Conservation (phyloP, 2,888 invertebrate genomes). For the Allygus modestus region DNA sequence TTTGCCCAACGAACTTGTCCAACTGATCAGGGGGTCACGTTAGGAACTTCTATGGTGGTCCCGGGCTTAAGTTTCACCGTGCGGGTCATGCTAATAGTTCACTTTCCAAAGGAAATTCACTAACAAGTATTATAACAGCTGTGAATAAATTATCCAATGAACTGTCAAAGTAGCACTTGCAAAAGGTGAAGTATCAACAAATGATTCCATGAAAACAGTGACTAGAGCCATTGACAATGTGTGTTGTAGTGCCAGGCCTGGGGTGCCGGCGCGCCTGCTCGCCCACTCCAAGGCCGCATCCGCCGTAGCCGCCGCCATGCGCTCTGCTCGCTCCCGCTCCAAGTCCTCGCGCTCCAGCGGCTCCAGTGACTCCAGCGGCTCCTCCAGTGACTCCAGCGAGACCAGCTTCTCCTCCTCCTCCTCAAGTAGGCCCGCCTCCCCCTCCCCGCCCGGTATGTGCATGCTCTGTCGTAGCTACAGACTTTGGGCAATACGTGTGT, state of each 20-base stretch:
- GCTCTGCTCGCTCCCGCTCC: conserved; percentile 67
- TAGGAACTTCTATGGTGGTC: no score
- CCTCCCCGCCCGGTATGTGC: conserved; percentile 67
- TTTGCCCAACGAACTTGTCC: no score
- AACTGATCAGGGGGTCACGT: no score
- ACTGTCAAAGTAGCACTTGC: no score
- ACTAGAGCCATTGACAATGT: no score
- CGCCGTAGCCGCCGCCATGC: conserved; percentile 67
- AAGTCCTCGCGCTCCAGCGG: conserved; percentile 68
- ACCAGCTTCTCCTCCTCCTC: conserved; percentile 79
- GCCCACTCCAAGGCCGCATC: conserved; percentile 67
- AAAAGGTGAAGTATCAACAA: no score
- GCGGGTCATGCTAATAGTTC: no score
- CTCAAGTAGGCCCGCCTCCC: conserved; percentile 74
- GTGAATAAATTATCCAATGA: no score
- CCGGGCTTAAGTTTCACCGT: no score
- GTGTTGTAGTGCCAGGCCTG: conserved; percentile 60
- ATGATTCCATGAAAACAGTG: no score
- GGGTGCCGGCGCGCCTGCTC: conserved; percentile 68
- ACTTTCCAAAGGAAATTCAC: no score
- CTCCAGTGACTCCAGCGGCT: conserved; percentile 76
- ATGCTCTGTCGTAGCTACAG: not conserved
- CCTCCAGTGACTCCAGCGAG: conserved; percentile 76
- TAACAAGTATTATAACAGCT: no score
- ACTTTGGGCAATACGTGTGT: not conserved